A percentile compares a stretch with the other conserved stretches of the same genome.
Evolutionary conservation across 2,888 invertebrate genomes (phyloP).

Genomic region (Drosophila crucigera): DNA sequence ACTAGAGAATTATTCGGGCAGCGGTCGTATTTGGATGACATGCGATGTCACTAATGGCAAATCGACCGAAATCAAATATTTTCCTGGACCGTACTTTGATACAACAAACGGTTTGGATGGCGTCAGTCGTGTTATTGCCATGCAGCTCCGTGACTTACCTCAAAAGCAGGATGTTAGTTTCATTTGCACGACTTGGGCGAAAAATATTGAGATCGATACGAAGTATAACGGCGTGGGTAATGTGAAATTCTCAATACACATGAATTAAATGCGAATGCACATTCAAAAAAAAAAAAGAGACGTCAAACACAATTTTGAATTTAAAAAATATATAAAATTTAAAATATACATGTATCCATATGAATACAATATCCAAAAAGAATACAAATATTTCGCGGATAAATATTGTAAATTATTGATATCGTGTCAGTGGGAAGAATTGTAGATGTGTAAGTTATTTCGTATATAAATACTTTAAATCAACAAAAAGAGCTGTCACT

Average conservation of each 20-base stretch:
- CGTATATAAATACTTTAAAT: background rate
- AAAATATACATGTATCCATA: background rate
- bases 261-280: constrained; percentile 10
- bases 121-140: constrained; percentile 46
- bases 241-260: constrained; percentile 27
- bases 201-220: constrained; percentile 49
- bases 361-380: background rate
- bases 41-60: constrained; percentile 15
- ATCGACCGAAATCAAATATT: constrained; percentile 21
- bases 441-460: background rate
- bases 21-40: constrained; percentile 57
- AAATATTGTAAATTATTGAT: background rate
- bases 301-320: background rate
- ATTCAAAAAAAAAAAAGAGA: no score
- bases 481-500: background rate
- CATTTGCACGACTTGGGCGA: constrained; percentile 59
- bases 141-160: constrained; percentile 48
- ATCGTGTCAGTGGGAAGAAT: background rate
- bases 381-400: background rate
- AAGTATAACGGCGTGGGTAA: constrained; percentile 49
- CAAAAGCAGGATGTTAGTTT: constrained; percentile 19
- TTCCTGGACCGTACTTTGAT: constrained; percentile 61
- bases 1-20: constrained; percentile 23
- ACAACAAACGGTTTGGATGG: constrained; percentile 22
- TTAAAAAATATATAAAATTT: background rate